Evolutionary conservation across 2,113 vertebrate species (phyloP).

Genomic region (Ailuropoda melanoleuca): DNA sequence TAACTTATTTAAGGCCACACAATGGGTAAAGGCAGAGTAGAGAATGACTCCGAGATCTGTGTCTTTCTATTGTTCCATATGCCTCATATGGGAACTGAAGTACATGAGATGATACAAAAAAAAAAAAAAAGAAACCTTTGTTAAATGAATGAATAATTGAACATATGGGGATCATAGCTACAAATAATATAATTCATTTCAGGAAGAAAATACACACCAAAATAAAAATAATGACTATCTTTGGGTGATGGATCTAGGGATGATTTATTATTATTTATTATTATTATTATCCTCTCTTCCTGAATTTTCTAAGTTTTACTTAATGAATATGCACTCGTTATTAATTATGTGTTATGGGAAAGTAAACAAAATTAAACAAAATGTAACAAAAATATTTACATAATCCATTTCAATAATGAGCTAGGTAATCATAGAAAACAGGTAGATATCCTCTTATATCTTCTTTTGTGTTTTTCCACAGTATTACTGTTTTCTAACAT

Average conservation of each 20-base stretch:
- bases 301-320: background rate
- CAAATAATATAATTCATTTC: slow-evolving; percentile 2
- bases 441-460: background rate
- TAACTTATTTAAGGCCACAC: background rate
- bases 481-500: background rate
- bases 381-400: background rate
- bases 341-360: background rate
- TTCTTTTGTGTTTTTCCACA: background rate
- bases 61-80: background rate
- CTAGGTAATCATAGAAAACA: background rate
- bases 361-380: background rate
- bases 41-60: background rate
- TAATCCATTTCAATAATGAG: background rate
- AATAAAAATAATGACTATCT: background rate
- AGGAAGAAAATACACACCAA: background rate
- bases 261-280: background rate
- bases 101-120: background rate
- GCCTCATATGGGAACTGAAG: background rate
- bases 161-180: background rate
- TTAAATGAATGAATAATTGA: background rate
- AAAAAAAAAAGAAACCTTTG: background rate
- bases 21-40: background rate
- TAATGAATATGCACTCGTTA: background rate
- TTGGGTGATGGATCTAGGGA: background rate
- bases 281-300: background rate